Conservation (phyloP, 2,888 invertebrate genomes). For the Drosophila affinis region DNA sequence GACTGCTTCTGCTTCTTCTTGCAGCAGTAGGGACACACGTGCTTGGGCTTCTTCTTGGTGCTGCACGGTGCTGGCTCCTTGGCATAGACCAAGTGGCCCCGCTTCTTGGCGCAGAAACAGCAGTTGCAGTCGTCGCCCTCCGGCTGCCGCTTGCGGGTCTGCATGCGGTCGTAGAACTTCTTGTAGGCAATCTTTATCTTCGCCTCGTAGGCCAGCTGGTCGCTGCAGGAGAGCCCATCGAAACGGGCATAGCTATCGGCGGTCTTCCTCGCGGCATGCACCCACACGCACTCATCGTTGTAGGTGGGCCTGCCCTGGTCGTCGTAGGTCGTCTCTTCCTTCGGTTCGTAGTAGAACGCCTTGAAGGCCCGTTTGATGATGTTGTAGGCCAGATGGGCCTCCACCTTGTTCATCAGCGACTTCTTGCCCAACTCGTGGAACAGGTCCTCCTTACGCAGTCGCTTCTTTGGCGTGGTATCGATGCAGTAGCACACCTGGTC, state of each 20-base stretch:
- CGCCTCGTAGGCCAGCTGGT: slow-evolving; percentile 75
- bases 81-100: slow-evolving; percentile 75
- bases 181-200: slow-evolving; percentile 79
- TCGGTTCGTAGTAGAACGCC: slow-evolving; percentile 80
- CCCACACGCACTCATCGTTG: slow-evolving; percentile 81
- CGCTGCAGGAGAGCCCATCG: slow-evolving; percentile 78
- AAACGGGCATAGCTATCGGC: slow-evolving; percentile 78
- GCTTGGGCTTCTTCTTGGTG: slow-evolving; percentile 68
- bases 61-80: slow-evolving; percentile 66
- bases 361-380: slow-evolving; percentile 82
- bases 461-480: slow-evolving; percentile 75
- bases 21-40: slow-evolving; percentile 74
- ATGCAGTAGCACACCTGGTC: slow-evolving; percentile 81
- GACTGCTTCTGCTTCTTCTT: slow-evolving; percentile 65
- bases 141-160: slow-evolving; percentile 72
- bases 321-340: slow-evolving; percentile 60
- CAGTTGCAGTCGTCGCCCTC: slow-evolving; percentile 79
- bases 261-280: slow-evolving; percentile 79
- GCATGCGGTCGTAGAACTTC: slow-evolving; percentile 80
- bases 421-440: slow-evolving; percentile 81
- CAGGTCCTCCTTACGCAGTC: slow-evolving; percentile 79
- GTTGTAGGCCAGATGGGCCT: slow-evolving; percentile 81
- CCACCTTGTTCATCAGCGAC: slow-evolving; percentile 82
- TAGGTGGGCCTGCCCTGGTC: slow-evolving; percentile 64
- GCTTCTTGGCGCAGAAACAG: slow-evolving; percentile 81